Base-by-base conservation (phyloP, 1,140 invertebrate genomes). In the Apis dorsata region DNA sequence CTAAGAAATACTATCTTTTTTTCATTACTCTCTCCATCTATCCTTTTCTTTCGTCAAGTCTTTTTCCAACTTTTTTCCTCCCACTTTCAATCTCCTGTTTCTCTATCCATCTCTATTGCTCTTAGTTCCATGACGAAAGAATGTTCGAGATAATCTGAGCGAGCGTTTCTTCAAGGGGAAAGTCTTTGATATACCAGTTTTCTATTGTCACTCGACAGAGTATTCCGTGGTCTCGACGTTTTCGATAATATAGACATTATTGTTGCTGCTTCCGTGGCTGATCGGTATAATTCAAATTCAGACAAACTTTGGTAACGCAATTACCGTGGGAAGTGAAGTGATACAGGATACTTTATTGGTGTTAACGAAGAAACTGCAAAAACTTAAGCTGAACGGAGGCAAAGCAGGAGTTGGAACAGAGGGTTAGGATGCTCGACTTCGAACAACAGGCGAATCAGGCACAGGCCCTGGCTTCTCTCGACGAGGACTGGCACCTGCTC, bases 401-500 rank as follows among this genome's bases (percentile, higher is more conserved):
- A 51, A 49, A 57, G n/a, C 68, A 63, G 57, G 34, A 44, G 49
- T 49, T 83, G 76, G 55, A 81, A 63, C 62, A 79, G 63, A 28
- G 76, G 59, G 24, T 57, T 55, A 76, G 80, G 78, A 90, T 91
- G 90, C 89, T 91, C 84, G 90, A 92, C 86, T 91, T 91, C 73
- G 91, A 92, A 91, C 90, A 91, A 87, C 91, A 91, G 82, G 86
- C 90, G 77, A 91, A 91, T 90, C 91, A 91, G 84, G 86, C 87
- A 66, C 90, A 90, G 75, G 88, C 91, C 62, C 68, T 90, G 87
- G 90, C 90, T 79, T 91, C 90, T 72, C 89, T 90, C 74, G 85
- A 91, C 81, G 90, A 91, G 49, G 89, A 92, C 87, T 92, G 91
- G 90, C 91, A 92, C 87, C 89, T 92, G 89, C 90, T 92, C 85